Evolutionary conservation across 2,113 vertebrate genomes (phyloP).

Genomic region (Leptocoma aspasia): DNA sequence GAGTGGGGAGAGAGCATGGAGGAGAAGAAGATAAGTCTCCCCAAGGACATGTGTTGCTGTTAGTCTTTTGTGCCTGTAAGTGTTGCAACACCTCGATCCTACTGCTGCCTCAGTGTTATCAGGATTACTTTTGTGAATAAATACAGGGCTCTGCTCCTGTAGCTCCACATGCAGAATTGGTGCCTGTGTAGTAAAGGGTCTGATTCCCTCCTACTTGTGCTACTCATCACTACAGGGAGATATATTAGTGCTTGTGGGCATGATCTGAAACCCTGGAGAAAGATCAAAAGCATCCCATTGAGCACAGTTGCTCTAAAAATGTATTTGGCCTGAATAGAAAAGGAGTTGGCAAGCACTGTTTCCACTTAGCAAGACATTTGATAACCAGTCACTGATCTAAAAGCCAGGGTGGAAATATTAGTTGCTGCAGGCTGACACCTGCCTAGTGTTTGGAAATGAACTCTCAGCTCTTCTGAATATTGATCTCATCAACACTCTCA

Average conservation of each 20-base stretch:
- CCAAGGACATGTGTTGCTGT: neutral
- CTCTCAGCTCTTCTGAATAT: neutral
- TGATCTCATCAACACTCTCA: neutral
- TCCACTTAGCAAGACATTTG: neutral
- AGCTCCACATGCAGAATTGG: neutral
- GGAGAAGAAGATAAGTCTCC: neutral
- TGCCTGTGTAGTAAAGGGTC: neutral
- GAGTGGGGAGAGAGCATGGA: neutral
- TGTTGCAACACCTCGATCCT: neutral
- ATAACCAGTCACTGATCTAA: neutral
- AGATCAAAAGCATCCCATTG: neutral
- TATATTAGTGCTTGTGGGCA: neutral
- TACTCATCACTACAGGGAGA: neutral
- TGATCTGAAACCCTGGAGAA: neutral
- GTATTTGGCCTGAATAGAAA: neutral
- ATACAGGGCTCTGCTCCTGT: rapidly evolving
- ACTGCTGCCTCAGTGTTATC: neutral
- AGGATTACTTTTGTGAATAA: neutral
- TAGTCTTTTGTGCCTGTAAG: neutral
- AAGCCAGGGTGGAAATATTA: neutral
- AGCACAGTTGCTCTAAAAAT: neutral
- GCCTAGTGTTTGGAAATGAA: neutral
- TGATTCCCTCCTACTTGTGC: neutral
- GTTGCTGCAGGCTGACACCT: neutral
- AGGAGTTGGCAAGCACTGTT: neutral